Base-by-base conservation (phyloP, 2,888 invertebrate genomes). In the Scelioninae gen. 1 region DNA sequence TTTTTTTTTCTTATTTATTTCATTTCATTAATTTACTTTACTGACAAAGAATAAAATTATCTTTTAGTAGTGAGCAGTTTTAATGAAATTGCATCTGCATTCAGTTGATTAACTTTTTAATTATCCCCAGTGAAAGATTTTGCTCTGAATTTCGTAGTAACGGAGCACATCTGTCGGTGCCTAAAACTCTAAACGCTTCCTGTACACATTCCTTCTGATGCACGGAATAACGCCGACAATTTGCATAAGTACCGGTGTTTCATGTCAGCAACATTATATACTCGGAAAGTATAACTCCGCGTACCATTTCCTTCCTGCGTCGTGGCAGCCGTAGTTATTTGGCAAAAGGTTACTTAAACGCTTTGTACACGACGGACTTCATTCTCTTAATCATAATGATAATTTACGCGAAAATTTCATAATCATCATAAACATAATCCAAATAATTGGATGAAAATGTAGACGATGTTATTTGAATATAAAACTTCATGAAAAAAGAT, bases 221-320 rank as follows among this genome's bases (percentile, higher is more conserved):
- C 65, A 43, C 51, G 49, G 43, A 45, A 55, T 40, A 63, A 68
- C 40, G 47, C 55, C 55, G 40, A 60, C 72, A 79, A 79, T 79
- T 79, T 79, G 72, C 79, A 79, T 79, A 72, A 79, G 79, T 60
- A 43, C 71, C 58, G 51, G 78, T 71, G 71, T 79, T 63, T 65
- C 65, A 51, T 56, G 65, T 60, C 72, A 60, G 79, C 79, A 66
- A 72, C 79, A 55, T 55, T 79, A 66, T 74, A 58, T 51, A 58
- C 65, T 58, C 56, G 23, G 69, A 58, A 58, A 60, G 69, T 77
- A 77, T 40, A 69, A 78, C 69, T 69, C 53, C 47, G 32, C 45
- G 51, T 71, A 51, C 55, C 55, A 55, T 78, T 69, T 62, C 63
- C 69, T 77, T 62, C 47, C 53, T 56, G 62, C 34, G 34, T 49